phyloP scores from a whole-genome alignment of 2,888 invertebrate genomes.

The Lottia scabra region DNA sequence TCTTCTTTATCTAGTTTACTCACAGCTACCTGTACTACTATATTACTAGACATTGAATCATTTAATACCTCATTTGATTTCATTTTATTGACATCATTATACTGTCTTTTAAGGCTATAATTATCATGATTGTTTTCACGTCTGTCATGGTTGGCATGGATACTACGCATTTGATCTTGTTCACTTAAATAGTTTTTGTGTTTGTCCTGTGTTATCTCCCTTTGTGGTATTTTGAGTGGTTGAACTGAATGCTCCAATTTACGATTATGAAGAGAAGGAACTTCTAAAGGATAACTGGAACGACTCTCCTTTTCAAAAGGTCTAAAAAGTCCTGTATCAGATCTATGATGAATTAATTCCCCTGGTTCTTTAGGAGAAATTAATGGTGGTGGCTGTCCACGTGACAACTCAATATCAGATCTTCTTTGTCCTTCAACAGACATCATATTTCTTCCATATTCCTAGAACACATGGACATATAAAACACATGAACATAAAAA shows the following conservation, averaged over 20 bases:
- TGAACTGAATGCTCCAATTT: not conserved
- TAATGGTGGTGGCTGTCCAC: conserved; percentile 36
- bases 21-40: not conserved
- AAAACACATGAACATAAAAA: too few relatives aligned
- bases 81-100: conserved; percentile 20
- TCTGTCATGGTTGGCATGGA: not conserved
- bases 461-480: too few relatives aligned
- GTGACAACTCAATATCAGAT: conserved; percentile 26
- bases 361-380: conserved; percentile 32
- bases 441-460: not conserved
- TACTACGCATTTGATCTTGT: not conserved
- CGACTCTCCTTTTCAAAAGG: conserved; percentile 47
- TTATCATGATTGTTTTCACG: conserved; percentile 25
- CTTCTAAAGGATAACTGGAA: not conserved
- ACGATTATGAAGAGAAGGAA: not conserved
- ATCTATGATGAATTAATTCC: conserved; percentile 6
- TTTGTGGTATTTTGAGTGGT: conserved; percentile 1
- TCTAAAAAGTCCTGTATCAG: conserved; percentile 44
- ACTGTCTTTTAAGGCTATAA: conserved; percentile 37
- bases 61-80: not conserved
- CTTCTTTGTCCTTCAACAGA: conserved; percentile 13
- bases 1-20: conserved; percentile 67
- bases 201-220: not conserved
- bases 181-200: not conserved
- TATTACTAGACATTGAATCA: not conserved